These are phyloP conservation scores for Phocides pigmalion DNA, from an alignment of 1,140 invertebrate genomes.

Conservation along the genomic window DNA sequence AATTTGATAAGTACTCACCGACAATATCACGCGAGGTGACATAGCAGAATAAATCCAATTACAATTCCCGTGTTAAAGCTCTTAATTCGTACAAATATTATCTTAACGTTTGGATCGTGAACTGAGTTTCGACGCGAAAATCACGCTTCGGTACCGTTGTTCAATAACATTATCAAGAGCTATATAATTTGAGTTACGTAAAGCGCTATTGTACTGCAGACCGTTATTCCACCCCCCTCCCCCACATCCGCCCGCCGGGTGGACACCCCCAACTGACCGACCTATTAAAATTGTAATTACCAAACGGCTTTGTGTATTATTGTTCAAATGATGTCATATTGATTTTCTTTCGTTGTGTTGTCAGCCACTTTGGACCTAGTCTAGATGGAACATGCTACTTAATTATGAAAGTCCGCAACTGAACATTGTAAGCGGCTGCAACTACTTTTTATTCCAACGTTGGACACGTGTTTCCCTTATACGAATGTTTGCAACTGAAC, in stretches of 20 bases:
- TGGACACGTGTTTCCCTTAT: too few species aligned
- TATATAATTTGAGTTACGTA: constrained; percentile 72
- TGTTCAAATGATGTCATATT: constrained; percentile 65
- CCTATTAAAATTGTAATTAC: constrained; percentile 79
- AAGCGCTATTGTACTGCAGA: constrained; percentile 58
- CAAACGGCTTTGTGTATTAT: constrained; percentile 68
- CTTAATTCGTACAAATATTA: constrained; percentile 24
- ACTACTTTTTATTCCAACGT: too few species aligned
- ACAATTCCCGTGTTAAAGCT: too few species aligned
- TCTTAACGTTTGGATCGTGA: constrained; percentile 21
- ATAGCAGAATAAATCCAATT: too few species aligned
- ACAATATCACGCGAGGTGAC: too few species aligned
- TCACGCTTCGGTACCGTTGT: constrained; percentile 29
- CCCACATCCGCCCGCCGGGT: constrained; percentile 8
- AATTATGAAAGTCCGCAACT: too few species aligned
- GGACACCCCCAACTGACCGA: constrained; percentile 55
- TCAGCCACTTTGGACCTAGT: neutral
- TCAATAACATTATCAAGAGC: constrained; percentile 63
- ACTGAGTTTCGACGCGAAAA: constrained; percentile 10
- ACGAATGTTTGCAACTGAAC: too few species aligned
- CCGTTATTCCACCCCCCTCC: constrained; percentile 40
- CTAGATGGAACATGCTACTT: neutral
- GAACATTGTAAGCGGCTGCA: too few species aligned
- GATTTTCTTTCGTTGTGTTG: constrained; percentile 41
- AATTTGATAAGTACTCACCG: too few species aligned